Percentiles rank a stretch among this genome's conserved stretches.
phyloP scores from a whole-genome alignment of 2,113 vertebrate species.

The Phyllostomus hastatus region DNA sequence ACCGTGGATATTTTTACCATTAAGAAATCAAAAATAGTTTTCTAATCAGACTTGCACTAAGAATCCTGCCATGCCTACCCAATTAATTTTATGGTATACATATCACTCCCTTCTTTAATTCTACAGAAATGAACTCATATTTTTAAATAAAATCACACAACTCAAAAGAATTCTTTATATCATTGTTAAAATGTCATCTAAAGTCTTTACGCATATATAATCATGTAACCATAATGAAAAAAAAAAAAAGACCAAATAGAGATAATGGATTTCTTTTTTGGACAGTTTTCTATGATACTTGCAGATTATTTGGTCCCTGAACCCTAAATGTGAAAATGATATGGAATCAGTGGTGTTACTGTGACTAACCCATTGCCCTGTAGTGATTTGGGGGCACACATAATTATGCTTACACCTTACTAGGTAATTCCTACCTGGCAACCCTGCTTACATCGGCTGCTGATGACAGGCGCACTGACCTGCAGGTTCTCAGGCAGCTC shows the following conservation, averaged over 20 bases:
- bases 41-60: background rate
- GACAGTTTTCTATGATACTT: background rate
- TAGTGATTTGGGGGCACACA: background rate
- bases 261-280: background rate
- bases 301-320: background rate
- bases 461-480: constrained; percentile 89
- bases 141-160: background rate
- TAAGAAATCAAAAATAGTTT: constrained; percentile 1
- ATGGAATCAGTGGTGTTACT: background rate
- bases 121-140: background rate
- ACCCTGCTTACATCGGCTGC: constrained; percentile 84
- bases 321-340: background rate
- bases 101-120: background rate
- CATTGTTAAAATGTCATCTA: background rate
- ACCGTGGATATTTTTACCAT: background rate
- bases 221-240: background rate
- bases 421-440: constrained; percentile 84
- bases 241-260: background rate
- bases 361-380: constrained; percentile 26
- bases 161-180: background rate
- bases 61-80: background rate
- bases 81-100: background rate
- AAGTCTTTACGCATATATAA: background rate
- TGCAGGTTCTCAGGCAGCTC: constrained; percentile 98
- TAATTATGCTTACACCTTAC: constrained; percentile 56